These are phyloP conservation scores for Arctocebus calabarensis DNA, from an alignment of 2,797 vertebrate genomes.

Conservation along the genomic window DNA sequence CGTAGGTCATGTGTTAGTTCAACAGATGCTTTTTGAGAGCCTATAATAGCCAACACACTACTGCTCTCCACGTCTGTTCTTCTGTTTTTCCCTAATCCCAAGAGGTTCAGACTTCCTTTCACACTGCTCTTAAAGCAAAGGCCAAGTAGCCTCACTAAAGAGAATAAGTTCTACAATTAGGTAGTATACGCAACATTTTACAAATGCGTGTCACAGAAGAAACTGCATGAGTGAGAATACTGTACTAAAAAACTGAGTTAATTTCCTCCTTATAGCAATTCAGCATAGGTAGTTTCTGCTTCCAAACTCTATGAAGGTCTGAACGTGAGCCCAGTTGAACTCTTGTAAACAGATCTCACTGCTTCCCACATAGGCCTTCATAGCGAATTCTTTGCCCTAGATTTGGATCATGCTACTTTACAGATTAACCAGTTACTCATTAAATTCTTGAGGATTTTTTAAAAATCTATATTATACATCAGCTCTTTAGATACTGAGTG, in stretches of 20 bases:
- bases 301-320: neutral
- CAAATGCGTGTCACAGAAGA: neutral
- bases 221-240: neutral
- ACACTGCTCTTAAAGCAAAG: slow-evolving; percentile 35
- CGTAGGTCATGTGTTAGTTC: neutral
- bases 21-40: neutral
- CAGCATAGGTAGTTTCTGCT: neutral
- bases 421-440: neutral
- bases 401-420: slow-evolving; percentile 22
- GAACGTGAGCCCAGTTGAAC: neutral
- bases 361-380: neutral
- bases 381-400: neutral
- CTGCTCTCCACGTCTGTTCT: neutral
- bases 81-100: slow-evolving; percentile 1
- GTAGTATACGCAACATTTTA: neutral
- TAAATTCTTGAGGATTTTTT: slow-evolving; percentile 21
- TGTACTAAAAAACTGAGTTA: neutral
- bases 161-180: neutral
- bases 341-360: neutral
- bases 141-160: neutral
- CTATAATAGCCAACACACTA: neutral
- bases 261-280: neutral
- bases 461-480: neutral
- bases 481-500: slow-evolving; percentile 1
- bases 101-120: slow-evolving; percentile 11